Conservation (phyloP, 2,113 vertebrate species). For the Corydoras maculifer region DNA sequence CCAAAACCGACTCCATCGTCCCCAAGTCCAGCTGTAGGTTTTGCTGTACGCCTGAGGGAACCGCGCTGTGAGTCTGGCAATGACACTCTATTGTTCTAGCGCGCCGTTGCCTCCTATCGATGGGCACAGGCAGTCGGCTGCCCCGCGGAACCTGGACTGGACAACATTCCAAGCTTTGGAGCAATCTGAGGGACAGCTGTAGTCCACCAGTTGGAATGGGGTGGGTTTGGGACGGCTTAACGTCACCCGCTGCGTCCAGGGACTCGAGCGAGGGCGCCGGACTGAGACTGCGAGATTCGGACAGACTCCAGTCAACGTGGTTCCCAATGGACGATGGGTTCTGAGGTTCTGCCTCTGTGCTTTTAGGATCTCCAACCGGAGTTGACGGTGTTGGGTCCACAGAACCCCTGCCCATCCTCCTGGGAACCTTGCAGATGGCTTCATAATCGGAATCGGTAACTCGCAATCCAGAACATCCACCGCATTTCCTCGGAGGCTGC, state of each 20-base stretch:
- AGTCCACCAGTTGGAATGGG: constrained; percentile 47
- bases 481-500: constrained; percentile 71
- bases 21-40: constrained; percentile 67
- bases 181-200: constrained; percentile 70
- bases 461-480: constrained; percentile 73
- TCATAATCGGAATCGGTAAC: constrained; percentile 89
- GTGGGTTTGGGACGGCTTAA: constrained; percentile 32
- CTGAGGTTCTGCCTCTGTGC: constrained; percentile 34
- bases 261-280: constrained; percentile 75
- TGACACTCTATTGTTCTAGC: constrained; percentile 14
- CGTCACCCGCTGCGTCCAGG: constrained; percentile 66
- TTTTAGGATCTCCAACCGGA: constrained; percentile 47
- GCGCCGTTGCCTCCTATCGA: constrained; percentile 51
- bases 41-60: constrained; percentile 57
- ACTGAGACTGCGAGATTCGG: constrained; percentile 59
- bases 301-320: constrained; percentile 39
- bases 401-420: constrained; percentile 75
- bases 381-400: constrained; percentile 71
- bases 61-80: constrained; percentile 47
- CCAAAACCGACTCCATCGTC: constrained; percentile 81
- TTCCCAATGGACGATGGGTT: constrained; percentile 26
- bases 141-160: constrained; percentile 74
- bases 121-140: constrained; percentile 78
- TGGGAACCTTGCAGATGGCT: constrained; percentile 84
- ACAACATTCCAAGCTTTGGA: constrained; percentile 73